Percentiles rank a stretch among this genome's conserved stretches.
phyloP scores from a whole-genome alignment of 2,888 invertebrate genomes.

The Drosophila kokeensis region DNA sequence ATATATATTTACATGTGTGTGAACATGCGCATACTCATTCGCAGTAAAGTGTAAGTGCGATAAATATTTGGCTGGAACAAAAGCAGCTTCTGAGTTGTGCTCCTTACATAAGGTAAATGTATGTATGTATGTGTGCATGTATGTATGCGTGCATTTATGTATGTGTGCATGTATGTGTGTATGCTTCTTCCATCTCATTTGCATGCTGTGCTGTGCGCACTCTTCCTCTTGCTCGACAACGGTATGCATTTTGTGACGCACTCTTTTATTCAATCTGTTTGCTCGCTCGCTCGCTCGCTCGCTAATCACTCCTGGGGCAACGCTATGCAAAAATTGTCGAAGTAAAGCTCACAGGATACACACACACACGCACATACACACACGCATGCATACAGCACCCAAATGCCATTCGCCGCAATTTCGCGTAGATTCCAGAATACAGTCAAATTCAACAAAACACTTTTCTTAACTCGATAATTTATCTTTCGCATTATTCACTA shows the following conservation, averaged over 20 bases:
- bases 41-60: slow-evolving; percentile 14
- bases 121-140: background rate
- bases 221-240: slow-evolving; percentile 13
- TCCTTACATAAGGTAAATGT: background rate
- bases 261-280: slow-evolving; percentile 3
- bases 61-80: slow-evolving; percentile 26
- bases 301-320: background rate
- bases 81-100: slow-evolving; percentile 37
- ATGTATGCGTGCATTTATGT: background rate
- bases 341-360: slow-evolving; percentile 9
- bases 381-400: background rate
- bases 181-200: slow-evolving; percentile 4
- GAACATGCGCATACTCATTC: slow-evolving; percentile 47
- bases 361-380: background rate
- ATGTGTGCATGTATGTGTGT: background rate
- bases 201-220: slow-evolving; percentile 11
- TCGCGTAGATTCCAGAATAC: background rate
- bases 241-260: slow-evolving; percentile 19
- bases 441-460: background rate
- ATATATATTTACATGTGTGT: background rate
- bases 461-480: background rate
- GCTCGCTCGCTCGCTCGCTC: background rate
- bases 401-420: slow-evolving; percentile 12
- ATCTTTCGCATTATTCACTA: background rate
- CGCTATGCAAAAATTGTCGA: background rate